Evolutionary conservation across 2,797 vertebrate species (phyloP), one percentile per base, ranked within the genome.

Genomic region (Cryptoprocta ferox): DNA sequence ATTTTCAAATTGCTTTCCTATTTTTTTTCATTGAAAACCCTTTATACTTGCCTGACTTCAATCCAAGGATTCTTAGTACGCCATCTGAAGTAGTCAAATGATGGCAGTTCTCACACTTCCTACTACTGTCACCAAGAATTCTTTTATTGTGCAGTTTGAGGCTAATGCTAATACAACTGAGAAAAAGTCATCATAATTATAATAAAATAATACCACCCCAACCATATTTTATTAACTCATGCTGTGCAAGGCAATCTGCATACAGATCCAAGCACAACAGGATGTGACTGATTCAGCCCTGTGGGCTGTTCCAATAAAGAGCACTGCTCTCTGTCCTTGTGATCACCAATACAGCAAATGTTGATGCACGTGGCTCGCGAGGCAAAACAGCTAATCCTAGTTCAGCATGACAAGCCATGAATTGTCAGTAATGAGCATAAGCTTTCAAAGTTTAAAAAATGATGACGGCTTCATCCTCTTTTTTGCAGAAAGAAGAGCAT

Each of bases 361-460:
- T n/a, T 45, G 84, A 37, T 0, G 0, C 66, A 42, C 0, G 5
- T 0, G 0, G 53, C 42, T 61, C 32, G 1, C 10, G 28, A 82
- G 63, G 30, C 45, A 75, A 61, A 95, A 94, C 59, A 14, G 16
- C 26, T 66, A 81, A 66, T 28, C 30, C 70, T 0, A 14, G 63
- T 48, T 28, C 32, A 79, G 78, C 14, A 28, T 88, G 75, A 63
- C 84, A 95, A 91, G 15, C 76, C 59, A 76, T 50, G 37, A 50
- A 85, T 48, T 65, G 26, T 95, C 88, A 86, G 32, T 15, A 96
- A 89, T 2, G 78, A 65, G 2, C 24, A 9, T 13, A 61, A 86
- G 6, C n/a, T 93, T 97, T 82, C 42, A 65, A 96, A 48, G 48
- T 92, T 24, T 63, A 75, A 85, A 56, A 81, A 93, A 68, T 0